phyloP scores from a whole-genome alignment of 2,113 vertebrate genomes.

The Glareola pratincola region DNA sequence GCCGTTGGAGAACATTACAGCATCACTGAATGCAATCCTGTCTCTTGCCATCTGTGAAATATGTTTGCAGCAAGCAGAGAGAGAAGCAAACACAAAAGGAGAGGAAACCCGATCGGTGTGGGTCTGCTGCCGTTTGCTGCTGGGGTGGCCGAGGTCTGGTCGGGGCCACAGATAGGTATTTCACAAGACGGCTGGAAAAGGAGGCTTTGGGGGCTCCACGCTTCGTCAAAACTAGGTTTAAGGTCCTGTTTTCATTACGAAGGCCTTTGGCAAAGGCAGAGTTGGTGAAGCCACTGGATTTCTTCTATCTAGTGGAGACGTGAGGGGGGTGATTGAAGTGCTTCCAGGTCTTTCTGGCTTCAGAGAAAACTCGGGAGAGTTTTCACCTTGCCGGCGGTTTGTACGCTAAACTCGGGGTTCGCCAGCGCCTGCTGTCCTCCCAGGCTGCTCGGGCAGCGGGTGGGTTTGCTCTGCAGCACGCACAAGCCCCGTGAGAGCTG shows the following conservation, averaged over 20 bases:
- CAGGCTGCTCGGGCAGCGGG: background rate
- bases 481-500: background rate
- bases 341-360: slow-evolving; percentile 37
- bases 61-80: background rate
- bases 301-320: background rate
- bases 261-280: background rate
- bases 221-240: background rate
- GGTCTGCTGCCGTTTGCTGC: background rate
- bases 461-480: background rate
- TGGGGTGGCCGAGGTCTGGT: background rate
- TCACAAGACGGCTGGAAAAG: background rate
- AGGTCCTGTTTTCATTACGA: background rate
- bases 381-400: background rate
- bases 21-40: background rate
- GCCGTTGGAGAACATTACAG: background rate
- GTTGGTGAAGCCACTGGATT: slow-evolving; percentile 22
- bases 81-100: background rate
- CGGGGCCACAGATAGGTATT: background rate
- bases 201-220: background rate
- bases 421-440: background rate
- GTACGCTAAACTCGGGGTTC: background rate
- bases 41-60: background rate
- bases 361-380: background rate
- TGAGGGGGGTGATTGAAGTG: slow-evolving; percentile 31
- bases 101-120: background rate